phyloP scores from a whole-genome alignment of 2,888 invertebrate genomes.

The Artemia sinica region DNA sequence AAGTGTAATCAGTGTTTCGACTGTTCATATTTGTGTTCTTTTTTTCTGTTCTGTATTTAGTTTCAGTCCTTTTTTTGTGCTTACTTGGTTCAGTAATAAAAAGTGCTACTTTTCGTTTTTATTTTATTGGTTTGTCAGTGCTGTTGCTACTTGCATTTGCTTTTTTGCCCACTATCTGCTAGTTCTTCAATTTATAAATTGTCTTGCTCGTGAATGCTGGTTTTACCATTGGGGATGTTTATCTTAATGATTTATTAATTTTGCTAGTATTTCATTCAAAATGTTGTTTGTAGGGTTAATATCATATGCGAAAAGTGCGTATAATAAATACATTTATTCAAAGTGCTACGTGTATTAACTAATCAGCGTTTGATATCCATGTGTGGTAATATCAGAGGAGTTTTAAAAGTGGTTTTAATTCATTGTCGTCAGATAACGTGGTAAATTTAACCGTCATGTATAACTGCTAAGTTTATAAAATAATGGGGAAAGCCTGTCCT shows the following conservation, averaged over 20 bases:
- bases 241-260: neutral
- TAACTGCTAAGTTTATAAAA: no score
- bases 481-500: no score
- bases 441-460: no score
- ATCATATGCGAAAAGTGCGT: no score
- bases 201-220: slow-evolving; percentile 10
- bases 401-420: no score
- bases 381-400: no score
- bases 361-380: no score
- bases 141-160: neutral
- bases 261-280: slow-evolving; percentile 14
- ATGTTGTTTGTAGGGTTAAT: slow-evolving; percentile 8
- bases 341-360: no score
- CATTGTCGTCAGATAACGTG: no score
- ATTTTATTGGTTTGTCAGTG: no score
- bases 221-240: slow-evolving; percentile 8
- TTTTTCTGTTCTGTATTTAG: slow-evolving; percentile 6
- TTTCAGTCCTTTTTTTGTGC: neutral
- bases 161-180: neutral
- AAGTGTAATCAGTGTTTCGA: slow-evolving; percentile 13
- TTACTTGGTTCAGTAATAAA: slow-evolving; percentile 11
- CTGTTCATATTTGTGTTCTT: slow-evolving; percentile 5
- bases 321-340: no score
- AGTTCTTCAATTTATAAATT: slow-evolving; percentile 3
- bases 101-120: neutral